These are phyloP conservation scores for Tipula vernalis DNA, from an alignment of 2,888 invertebrate species.

Conservation along the genomic window DNA sequence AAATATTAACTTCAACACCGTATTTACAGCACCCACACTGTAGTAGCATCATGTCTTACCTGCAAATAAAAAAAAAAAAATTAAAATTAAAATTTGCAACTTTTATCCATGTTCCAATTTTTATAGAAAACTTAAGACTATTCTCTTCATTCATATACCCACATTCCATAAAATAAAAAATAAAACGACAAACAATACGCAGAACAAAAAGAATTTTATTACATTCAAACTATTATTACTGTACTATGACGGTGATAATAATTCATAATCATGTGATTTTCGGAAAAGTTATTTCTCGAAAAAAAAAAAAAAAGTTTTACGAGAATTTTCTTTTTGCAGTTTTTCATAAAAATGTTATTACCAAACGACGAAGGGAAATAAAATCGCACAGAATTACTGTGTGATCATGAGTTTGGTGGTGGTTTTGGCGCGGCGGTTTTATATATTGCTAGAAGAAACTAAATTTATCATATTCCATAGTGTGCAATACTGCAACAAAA, in stretches of 20 bases:
- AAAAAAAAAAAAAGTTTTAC: neutral
- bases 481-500: neutral
- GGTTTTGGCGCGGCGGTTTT: neutral
- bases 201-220: constrained; percentile 6
- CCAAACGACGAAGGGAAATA: neutral
- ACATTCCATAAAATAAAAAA: neutral
- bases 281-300: neutral
- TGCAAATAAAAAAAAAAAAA: neutral
- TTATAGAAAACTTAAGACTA: neutral
- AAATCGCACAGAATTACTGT: neutral
- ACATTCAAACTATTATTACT: constrained; percentile 6
- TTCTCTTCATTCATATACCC: neutral
- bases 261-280: constrained; percentile 10
- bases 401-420: neutral
- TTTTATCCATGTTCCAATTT: neutral
- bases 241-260: constrained; percentile 6
- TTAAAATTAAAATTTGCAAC: neutral
- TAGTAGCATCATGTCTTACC: neutral
- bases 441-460: neutral
- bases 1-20: neutral
- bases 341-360: constrained; percentile 1
- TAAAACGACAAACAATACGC: neutral
- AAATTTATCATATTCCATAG: neutral
- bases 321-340: neutral
- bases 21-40: neutral